Base-by-base conservation (phyloP, 1,140 invertebrate genomes). In the Hylaeus anthracinus region DNA sequence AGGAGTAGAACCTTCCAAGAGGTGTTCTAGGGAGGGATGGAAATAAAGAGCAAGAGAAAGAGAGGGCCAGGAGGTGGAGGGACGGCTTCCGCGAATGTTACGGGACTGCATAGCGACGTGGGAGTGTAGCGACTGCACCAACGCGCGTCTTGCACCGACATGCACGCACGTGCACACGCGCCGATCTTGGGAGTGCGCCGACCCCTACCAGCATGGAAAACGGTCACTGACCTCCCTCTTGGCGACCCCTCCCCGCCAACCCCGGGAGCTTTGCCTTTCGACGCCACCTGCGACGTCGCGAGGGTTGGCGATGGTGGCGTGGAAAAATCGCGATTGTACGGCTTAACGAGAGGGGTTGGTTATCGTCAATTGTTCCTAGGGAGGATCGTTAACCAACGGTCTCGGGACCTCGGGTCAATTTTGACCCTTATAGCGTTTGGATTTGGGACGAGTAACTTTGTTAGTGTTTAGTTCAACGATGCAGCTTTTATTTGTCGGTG, bases 91-190 rank as follows among this genome's bases (percentile, higher is more conserved):
- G 90, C 91, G 92, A 94, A 93, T 91, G 89, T 94, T 94, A 94
- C 93, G 93, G 93, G 92, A 94, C 91, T 90, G 90, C 90, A 92
- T 92, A 89, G 90, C 90, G 89, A 93, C 92, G 93, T 93, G 92
- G 92, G 92, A 93, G 92, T 93, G 90, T 90, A 91, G 83, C 82
- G 85, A 82, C 79, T 90, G 86, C 88, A 86, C 72, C 82, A 83
- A 78, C 86, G 86, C 81, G 82, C 87, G 79, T 81, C 83, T 87
- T 87, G 81, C 87, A 85, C 79, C 75, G 67, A 86, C 75, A 67
- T 83, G 72, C 83, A 82, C 72, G 85, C 88, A 87, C 84, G 85
- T 90, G 88, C 90, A 90, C 74, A 74, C 88, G 86, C 86, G 84
- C 83, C 78, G 83, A 85, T 85, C 76, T 83, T 87, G 86, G 86